Percentiles rank a stretch among this genome's conserved stretches.
Evolutionary conservation across 2,888 invertebrate species (phyloP).

Genomic region (Spatulosminthurus flaviceps): DNA sequence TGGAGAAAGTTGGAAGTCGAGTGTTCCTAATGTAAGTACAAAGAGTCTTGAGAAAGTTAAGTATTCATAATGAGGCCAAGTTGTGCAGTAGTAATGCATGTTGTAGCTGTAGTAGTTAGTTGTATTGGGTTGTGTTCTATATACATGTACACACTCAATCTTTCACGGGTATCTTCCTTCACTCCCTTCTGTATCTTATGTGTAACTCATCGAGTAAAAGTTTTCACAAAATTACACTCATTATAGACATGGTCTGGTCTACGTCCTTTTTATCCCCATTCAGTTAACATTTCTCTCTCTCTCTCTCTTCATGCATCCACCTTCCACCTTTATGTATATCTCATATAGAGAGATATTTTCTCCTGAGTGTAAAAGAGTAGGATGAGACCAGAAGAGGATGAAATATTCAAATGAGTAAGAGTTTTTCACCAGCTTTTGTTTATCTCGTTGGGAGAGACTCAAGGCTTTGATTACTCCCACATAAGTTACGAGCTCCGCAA

Average conservation of each 20-base stretch:
- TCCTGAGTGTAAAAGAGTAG: not conserved
- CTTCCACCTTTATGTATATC: too few relatives aligned
- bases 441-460: not conserved
- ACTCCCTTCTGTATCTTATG: not conserved
- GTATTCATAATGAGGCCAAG: slow-evolving; percentile 1
- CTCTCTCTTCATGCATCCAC: too few relatives aligned
- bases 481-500: too few relatives aligned
- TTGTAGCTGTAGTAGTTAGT: too few relatives aligned
- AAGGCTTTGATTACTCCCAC: not conserved
- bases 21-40: slow-evolving; percentile 9
- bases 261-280: not conserved
- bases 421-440: slow-evolving; percentile 16
- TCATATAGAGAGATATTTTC: too few relatives aligned
- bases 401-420: not conserved
- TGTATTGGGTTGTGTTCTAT: too few relatives aligned
- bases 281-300: not conserved
- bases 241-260: not conserved
- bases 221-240: not conserved
- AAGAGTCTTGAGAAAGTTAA: not conserved
- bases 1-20: not conserved
- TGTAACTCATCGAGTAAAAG: not conserved
- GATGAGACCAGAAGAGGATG: not conserved
- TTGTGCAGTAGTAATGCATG: not conserved
- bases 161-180: not conserved
- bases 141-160: too few relatives aligned